These are phyloP conservation scores for Mongoloraphidia duomilia DNA, from an alignment of 2,888 invertebrate genomes.

Conservation along the genomic window DNA sequence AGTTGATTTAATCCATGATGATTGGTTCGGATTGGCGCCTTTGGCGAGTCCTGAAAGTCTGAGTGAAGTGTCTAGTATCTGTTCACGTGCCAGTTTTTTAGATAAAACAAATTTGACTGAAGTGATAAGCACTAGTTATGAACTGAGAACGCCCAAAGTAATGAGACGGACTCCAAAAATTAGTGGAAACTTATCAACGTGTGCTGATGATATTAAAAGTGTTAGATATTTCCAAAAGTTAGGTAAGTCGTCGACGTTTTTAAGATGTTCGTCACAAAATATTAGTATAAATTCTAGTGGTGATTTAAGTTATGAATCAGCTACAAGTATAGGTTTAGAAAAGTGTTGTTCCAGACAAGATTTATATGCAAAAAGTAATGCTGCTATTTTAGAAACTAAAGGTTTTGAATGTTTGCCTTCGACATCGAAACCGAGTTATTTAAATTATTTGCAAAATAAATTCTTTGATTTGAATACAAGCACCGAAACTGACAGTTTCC, in stretches of 20 bases:
- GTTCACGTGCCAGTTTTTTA: conserved; percentile 48
- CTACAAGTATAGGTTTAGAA: conserved; percentile 26
- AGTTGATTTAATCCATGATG: conserved; percentile 42
- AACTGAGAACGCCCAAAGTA: conserved; percentile 38
- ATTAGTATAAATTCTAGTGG: conserved; percentile 27
- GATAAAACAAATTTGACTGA: conserved; percentile 14
- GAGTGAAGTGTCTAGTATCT: conserved; percentile 65
- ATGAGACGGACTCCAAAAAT: conserved; percentile 52
- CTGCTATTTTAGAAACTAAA: conserved; percentile 11
- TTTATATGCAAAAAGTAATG: conserved; percentile 13
- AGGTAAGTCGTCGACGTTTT: conserved; percentile 33
- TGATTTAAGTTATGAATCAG: conserved; percentile 37
- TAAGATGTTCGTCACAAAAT: conserved; percentile 24
- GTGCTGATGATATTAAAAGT: conserved; percentile 48
- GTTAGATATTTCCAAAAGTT: conserved; percentile 38
- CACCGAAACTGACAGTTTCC: conserved; percentile 29
- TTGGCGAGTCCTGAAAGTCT: conserved; percentile 71
- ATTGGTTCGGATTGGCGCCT: conserved; percentile 58
- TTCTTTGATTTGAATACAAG: conserved; percentile 9
- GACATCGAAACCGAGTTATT: too few relatives aligned
- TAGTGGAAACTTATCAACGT: conserved; percentile 45
- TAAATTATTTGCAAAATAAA: too few relatives aligned
- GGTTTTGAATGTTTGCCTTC: conserved; percentile 11
- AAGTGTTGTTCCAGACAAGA: conserved; percentile 19
- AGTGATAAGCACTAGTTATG: conserved; percentile 25